These are phyloP conservation scores for Poeciliopsis gracilis DNA, from an alignment of 2,797 vertebrate species.

Conservation along the genomic window DNA sequence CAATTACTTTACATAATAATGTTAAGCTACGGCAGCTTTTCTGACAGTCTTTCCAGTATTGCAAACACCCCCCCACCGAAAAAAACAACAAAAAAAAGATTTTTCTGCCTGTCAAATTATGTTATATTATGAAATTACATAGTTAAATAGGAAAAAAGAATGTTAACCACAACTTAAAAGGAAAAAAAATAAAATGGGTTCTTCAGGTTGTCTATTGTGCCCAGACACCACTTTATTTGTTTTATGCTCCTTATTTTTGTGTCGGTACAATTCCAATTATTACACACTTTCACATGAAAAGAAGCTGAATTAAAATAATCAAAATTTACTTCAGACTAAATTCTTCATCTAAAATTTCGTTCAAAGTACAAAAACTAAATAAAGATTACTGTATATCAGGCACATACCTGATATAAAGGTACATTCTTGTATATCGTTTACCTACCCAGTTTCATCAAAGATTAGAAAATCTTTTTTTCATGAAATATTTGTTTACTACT, in stretches of 20 bases:
- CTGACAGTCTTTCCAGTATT: background rate
- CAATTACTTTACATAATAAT: background rate
- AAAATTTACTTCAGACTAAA: background rate
- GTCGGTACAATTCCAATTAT: background rate
- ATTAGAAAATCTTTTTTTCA: background rate
- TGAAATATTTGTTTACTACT: background rate
- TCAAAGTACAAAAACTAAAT: background rate
- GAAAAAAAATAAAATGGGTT: background rate
- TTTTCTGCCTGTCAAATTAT: background rate
- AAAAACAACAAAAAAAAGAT: background rate
- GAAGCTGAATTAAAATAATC: too few relatives aligned
- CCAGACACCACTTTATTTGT: background rate
- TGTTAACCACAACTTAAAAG: background rate
- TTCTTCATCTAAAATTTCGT: background rate
- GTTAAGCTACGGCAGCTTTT: background rate
- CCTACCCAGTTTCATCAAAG: background rate
- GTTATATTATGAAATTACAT: background rate
- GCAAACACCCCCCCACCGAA: fast-evolving
- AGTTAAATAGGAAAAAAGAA: background rate
- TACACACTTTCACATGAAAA: background rate
- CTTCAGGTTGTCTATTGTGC: background rate
- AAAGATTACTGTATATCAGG: background rate
- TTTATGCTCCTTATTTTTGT: background rate
- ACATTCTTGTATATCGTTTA: background rate
- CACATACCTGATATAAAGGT: too few relatives aligned